Evolutionary conservation across 2,797 vertebrate species (phyloP).

Genomic region (Petrocephalus sullivani): DNA sequence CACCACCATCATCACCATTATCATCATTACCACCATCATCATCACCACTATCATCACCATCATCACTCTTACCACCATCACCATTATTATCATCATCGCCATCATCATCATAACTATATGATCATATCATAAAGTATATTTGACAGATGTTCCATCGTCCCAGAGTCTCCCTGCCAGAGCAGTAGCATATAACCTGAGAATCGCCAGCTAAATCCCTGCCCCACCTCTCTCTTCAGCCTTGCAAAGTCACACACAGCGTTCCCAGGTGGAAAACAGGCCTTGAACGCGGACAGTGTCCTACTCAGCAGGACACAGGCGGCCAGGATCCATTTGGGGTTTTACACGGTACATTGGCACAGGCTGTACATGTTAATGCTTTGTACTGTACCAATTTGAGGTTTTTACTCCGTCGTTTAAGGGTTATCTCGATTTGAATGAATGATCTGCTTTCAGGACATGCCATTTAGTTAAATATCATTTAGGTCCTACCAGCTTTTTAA

Average conservation of each 20-base stretch:
- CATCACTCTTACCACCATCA: neutral
- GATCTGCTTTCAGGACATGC: neutral
- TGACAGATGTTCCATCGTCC: neutral
- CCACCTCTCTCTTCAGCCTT: neutral
- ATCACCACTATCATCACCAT: neutral
- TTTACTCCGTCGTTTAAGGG: neutral
- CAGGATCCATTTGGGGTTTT: neutral
- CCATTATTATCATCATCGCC: too few species aligned
- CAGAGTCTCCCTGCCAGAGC: neutral
- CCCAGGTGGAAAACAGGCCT: neutral
- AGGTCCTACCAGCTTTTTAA: neutral
- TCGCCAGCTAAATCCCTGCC: too few species aligned
- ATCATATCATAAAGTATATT: neutral
- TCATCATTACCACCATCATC: neutral
- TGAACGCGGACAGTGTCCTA: neutral
- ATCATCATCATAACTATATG: too few species aligned
- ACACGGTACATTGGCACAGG: neutral
- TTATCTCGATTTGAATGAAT: neutral
- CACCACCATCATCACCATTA: neutral
- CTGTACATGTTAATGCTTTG: neutral
- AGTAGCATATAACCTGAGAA: neutral
- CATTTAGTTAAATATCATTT: neutral
- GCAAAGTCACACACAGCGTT: neutral
- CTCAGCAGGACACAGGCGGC: neutral
- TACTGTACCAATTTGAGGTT: neutral